Evolutionary conservation across 2,797 vertebrate species (phyloP).

Genomic region (Rhynchonycteris naso): DNA sequence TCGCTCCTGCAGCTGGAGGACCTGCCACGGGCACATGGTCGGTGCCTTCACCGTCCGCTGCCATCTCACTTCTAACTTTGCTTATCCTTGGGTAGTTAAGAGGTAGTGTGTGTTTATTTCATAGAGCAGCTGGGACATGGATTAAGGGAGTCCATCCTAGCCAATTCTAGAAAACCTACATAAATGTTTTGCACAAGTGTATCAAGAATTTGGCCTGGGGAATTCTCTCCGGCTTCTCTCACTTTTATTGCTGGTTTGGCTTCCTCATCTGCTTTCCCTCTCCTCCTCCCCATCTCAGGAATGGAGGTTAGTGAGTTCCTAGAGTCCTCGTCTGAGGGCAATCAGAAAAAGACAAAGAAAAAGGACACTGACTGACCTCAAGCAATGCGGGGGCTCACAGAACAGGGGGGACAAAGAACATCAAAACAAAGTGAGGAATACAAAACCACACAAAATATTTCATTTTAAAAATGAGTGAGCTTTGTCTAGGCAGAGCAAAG

Average conservation of each 20-base stretch:
- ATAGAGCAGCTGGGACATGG: not conserved
- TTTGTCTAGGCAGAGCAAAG: not conserved
- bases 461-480: not conserved
- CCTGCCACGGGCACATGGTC: accelerated
- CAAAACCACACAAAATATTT: not conserved
- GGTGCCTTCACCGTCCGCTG: not conserved
- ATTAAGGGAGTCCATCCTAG: not conserved
- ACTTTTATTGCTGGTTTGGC: not conserved
- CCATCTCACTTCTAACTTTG: accelerated
- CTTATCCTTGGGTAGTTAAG: not conserved
- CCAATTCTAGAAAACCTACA: not conserved
- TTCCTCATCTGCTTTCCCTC: not conserved
- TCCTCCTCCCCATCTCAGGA: not conserved
- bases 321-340: not conserved
- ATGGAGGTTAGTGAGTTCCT: not conserved
- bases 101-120: not conserved
- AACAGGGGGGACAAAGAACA: not conserved
- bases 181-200: accelerated
- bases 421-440: not conserved
- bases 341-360: not conserved
- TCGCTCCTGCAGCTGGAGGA: not conserved
- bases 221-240: not conserved
- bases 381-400: not conserved
- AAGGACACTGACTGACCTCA: not conserved
- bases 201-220: not conserved